phyloP scores from a whole-genome alignment of 1,140 invertebrate species.

The Condylostylus longicornis region DNA sequence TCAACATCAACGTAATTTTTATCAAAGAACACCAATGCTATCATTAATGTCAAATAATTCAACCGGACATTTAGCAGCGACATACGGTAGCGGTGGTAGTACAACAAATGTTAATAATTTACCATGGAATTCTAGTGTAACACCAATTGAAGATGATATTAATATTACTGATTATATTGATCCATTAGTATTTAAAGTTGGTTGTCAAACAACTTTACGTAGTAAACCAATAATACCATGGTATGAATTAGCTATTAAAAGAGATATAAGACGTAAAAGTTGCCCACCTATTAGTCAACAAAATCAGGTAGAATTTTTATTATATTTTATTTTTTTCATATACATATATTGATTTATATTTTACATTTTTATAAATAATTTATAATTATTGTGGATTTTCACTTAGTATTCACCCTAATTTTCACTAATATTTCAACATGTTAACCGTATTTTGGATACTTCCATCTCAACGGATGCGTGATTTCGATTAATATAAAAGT shows the following conservation, averaged over 20 bases:
- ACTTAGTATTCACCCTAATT: too few species aligned
- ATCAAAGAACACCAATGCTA: background rate
- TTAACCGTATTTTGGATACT: too few species aligned
- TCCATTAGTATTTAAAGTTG: constrained; percentile 40
- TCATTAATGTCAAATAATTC: constrained; percentile 16
- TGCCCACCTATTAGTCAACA: constrained; percentile 42
- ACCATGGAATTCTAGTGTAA: constrained; percentile 16
- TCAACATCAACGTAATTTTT: background rate
- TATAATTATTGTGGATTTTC: too few species aligned
- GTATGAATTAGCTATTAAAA: constrained; percentile 69
- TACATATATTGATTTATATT: too few species aligned
- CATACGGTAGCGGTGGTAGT: background rate
- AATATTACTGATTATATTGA: constrained; percentile 28
- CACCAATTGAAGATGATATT: constrained; percentile 23
- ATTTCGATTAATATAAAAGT: too few species aligned
- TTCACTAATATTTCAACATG: too few species aligned
- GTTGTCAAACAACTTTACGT: constrained; percentile 43
- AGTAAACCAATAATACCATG: constrained; percentile 55
- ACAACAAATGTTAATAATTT: too few species aligned
- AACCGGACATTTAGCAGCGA: constrained; percentile 17
- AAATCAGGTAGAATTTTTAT: too few species aligned
- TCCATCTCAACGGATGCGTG: too few species aligned
- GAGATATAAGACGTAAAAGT: constrained; percentile 45
- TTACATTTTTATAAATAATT: too few species aligned
- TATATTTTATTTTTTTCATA: too few species aligned